phyloP scores from a whole-genome alignment of 2,113 vertebrate genomes.

The Meleagris gallopavo region DNA sequence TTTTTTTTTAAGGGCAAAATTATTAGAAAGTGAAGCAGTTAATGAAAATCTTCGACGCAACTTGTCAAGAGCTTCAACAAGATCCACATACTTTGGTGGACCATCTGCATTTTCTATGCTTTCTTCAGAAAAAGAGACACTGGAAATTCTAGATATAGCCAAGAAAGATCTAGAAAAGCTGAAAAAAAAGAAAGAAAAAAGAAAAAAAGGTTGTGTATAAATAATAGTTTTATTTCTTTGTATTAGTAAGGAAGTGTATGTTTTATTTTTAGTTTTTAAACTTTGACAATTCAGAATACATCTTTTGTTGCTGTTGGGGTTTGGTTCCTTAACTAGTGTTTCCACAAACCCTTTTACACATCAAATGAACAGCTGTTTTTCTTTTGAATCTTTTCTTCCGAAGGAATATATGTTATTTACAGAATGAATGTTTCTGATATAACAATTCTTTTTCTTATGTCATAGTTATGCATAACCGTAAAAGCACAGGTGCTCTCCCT shows the following conservation, averaged over 20 bases:
- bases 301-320: neutral
- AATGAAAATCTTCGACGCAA: conserved; percentile 92
- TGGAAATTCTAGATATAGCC: conserved; percentile 93
- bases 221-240: conserved; percentile 18
- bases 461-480: neutral
- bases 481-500: neutral
- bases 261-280: neutral
- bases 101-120: conserved; percentile 80
- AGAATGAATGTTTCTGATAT: neutral
- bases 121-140: conserved; percentile 88
- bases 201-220: conserved; percentile 89
- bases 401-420: neutral
- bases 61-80: conserved; percentile 87
- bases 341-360: neutral
- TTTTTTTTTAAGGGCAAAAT: conserved; percentile 85
- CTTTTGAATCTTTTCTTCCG: conserved; percentile 18
- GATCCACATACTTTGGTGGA: conserved; percentile 84
- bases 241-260: neutral
- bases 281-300: neutral
- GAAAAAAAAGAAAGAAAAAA: conserved; percentile 95
- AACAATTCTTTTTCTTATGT: neutral
- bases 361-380: neutral
- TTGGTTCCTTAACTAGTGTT: neutral
- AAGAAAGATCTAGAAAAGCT: conserved; percentile 97
- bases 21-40: conserved; percentile 94